Evolutionary conservation across 2,113 vertebrate species (phyloP), one percentile per base, ranked within the genome.

Genomic region (Hemiprocne comata): DNA sequence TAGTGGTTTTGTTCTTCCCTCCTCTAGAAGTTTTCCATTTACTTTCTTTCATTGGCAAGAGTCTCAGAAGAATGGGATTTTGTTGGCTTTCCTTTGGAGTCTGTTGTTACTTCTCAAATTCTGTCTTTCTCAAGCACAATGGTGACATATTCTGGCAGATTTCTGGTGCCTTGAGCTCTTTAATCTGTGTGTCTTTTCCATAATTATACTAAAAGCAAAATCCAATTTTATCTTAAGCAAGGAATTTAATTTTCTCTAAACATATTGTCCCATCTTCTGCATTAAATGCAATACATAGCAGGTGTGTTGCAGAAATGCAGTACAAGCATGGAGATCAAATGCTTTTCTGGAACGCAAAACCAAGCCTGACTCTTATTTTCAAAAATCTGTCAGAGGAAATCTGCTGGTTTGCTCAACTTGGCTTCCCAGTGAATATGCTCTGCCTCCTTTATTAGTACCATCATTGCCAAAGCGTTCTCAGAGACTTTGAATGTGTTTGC

Each of bases 171-270:
- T 81, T 93, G 38, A 69, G 54, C 53, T 90, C n/a, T 90, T 83
- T 73, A 78, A 78, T 70, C 18, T 78, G 18, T 48, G 29, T 78
- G 70, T 23, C 21, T 19, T 61, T 89, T 84, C 20, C 28, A 20
- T 77, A 86, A 86, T 66, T n/a, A 40, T 55, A 67, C 13, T 83
- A 77, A 92, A 86, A 88, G 29, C 28, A 92, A 96, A 94, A 67
- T 80, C n/a, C 6, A 60, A 13, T 73, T 93, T 91, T 88, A 46
- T 83, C 34, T 89, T 87, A 50, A 60, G 34, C 10, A 48, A 60
- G 17, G 15, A 64, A 55, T 87, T 93, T 51, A 0, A 54, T 84
- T 84, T 89, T 13, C 14, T 87, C 29, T 42, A 71, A 69, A 60
- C 46, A 42, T 33, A 50, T 64, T 33, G 36, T 5, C 16, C 9